Base-by-base conservation (phyloP, 2,888 invertebrate species). In the Coelinius sp. region DNA sequence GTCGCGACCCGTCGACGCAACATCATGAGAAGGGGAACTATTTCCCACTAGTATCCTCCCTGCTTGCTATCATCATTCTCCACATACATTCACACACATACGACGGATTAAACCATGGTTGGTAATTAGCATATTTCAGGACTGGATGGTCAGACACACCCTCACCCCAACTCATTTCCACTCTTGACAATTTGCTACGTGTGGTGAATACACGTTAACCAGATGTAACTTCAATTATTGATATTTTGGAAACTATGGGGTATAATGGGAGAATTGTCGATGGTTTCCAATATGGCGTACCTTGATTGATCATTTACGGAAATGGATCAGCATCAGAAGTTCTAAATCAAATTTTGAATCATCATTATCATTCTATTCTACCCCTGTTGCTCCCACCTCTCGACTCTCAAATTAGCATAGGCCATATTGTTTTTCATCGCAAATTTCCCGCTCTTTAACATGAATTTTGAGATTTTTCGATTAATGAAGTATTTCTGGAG, bases 1-100 rank as follows among this genome's bases (percentile, higher is more conserved):
- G 63, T 69, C 62, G 46, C 46, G 35, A 46, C 44, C 68, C 59
- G 68, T 68, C 68, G 56, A 68, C 68, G 49, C 49, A 49, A 67
- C 52, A 68, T 68, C 59, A 25, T 59, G 46, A 24, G 53, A 22
- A 14, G 41, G 24, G 27, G 22, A 41, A 65, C 59, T 17, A 24
- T 59, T 46, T 35, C 31, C 44, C 44, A 12, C 17, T 44, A 46
- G 41, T 24, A 3, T 24, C 44, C 59, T 17, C 17, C 44, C 38
- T 14, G 22, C 17, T 14, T 31, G 20, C 38, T 53, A 49, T 49
- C 46, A 49, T 49, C 46, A 20, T 17, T 17, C 20, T 17, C 8
- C 46, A 20, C 20, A 49, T 8, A 49, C 46, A 6, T 17, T 17
- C 46, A 49, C 20, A 49, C 46, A 20, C 20, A 17, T 49, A 49